phyloP scores from a whole-genome alignment of 2,888 invertebrate species.

The Abrostola tripartita region DNA sequence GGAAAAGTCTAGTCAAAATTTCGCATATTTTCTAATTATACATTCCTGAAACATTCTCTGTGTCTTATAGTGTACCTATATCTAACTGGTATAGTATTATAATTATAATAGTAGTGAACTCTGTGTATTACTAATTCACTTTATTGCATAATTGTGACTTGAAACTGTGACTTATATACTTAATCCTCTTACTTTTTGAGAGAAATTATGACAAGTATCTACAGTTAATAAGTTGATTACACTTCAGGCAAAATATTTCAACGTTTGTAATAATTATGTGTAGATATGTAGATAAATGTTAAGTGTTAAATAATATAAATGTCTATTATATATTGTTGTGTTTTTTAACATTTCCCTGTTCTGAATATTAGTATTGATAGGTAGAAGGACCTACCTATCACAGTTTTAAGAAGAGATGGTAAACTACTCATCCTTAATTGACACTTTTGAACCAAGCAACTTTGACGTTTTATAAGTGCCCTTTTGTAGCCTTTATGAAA shows the following conservation, averaged over 20 bases:
- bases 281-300: slow-evolving; percentile 1
- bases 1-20: slow-evolving; percentile 39
- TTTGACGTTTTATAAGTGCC: too few species aligned
- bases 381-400: too few species aligned
- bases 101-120: too few species aligned
- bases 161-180: too few species aligned
- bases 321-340: slow-evolving; percentile 14
- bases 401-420: too few species aligned
- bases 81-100: neutral
- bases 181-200: neutral
- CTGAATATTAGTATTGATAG: too few species aligned
- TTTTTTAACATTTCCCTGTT: neutral
- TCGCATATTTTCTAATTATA: slow-evolving; percentile 13
- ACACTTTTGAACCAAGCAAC: too few species aligned
- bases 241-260: neutral
- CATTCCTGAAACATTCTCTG: slow-evolving; percentile 17
- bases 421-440: too few species aligned
- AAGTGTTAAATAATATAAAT: slow-evolving; percentile 39
- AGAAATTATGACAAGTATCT: neutral
- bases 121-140: too few species aligned
- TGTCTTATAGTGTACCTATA: neutral
- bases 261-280: slow-evolving; percentile 17
- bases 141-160: too few species aligned
- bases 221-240: neutral
- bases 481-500: too few species aligned